Conservation (phyloP, 2,113 vertebrate species). For the Tragelaphus strepsiceros region DNA sequence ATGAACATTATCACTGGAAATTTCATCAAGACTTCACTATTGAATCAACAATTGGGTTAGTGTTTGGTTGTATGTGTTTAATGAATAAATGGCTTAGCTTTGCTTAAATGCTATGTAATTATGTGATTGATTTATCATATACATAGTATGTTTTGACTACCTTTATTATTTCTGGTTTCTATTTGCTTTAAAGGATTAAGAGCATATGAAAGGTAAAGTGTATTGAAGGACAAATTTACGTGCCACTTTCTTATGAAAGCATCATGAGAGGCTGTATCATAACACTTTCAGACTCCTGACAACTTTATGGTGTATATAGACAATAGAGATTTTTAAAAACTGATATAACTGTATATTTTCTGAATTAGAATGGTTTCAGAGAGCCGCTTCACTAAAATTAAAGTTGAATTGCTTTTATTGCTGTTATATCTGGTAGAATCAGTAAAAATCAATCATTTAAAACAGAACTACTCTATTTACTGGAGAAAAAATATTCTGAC, state of each 20-base stretch:
- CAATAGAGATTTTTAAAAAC: not conserved
- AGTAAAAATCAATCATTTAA: conserved; percentile 19
- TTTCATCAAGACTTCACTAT: not conserved
- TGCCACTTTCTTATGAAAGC: not conserved
- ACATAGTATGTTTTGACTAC: conserved; percentile 12
- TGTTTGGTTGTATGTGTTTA: conserved; percentile 30
- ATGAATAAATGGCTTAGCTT: not conserved
- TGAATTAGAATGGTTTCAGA: conserved; percentile 2
- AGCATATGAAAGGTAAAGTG: not conserved
- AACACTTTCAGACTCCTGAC: not conserved
- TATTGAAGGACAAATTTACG: not conserved
- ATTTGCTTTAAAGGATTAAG: conserved; percentile 67
- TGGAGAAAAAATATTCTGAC: not conserved
- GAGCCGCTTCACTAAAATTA: not conserved
- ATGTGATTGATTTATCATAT: conserved; percentile 48
- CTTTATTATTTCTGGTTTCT: conserved; percentile 67
- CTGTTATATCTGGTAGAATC: not conserved
- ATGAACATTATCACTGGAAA: not conserved
- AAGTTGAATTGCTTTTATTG: conserved; percentile 11
- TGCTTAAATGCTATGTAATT: conserved; percentile 43
- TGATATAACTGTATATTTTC: not conserved
- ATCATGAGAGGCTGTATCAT: not conserved
- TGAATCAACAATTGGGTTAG: conserved; percentile 19
- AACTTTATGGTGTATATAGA: not conserved
- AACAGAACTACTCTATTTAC: not conserved